Evolutionary conservation across 2,113 vertebrate species (phyloP).

Genomic region (Tragelaphus imberbis): DNA sequence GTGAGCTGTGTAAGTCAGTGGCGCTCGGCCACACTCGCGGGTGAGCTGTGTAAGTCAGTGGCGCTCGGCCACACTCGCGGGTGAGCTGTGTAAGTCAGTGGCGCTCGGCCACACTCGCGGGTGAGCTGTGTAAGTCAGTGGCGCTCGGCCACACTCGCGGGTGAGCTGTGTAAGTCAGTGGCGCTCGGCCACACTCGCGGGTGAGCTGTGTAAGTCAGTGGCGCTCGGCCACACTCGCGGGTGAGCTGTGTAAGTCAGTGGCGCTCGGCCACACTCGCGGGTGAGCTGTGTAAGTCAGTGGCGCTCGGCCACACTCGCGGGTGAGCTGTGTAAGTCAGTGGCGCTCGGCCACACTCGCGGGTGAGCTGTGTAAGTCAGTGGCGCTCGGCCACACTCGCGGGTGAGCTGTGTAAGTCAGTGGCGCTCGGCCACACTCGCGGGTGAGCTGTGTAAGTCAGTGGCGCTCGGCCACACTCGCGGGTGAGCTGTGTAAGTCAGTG

Average conservation of each 20-base stretch:
- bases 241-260: rapidly evolving
- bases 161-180: neutral
- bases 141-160: rapidly evolving
- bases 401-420: neutral
- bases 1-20: neutral
- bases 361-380: neutral
- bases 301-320: neutral
- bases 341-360: neutral
- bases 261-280: neutral
- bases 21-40: rapidly evolving
- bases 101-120: rapidly evolving
- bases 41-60: neutral
- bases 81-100: neutral
- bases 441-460: neutral
- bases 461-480: rapidly evolving
- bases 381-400: rapidly evolving
- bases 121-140: neutral
- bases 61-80: neutral
- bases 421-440: neutral
- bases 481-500: neutral
- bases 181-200: neutral
- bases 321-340: rapidly evolving
- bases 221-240: neutral
- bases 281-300: neutral
- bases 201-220: neutral